phyloP scores from a whole-genome alignment of 2,797 vertebrate species.

The Pogoniulus pusillus region DNA sequence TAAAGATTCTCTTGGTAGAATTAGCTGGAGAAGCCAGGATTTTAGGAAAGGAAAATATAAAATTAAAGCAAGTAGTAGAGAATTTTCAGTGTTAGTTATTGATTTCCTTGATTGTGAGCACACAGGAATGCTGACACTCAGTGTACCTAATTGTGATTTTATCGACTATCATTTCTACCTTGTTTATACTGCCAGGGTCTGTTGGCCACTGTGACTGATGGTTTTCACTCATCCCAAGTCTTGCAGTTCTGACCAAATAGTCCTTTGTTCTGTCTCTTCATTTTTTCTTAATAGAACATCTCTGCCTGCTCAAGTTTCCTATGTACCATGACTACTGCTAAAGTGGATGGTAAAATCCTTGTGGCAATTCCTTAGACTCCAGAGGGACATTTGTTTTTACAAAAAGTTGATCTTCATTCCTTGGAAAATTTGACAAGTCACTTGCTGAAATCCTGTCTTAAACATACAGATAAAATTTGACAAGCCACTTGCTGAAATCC shows the following conservation, averaged over 20 bases:
- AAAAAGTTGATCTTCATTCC: not conserved
- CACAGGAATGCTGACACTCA: conserved; percentile 61
- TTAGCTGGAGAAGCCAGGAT: conserved; percentile 35
- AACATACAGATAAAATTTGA: not conserved
- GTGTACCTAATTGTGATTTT: conserved; percentile 74
- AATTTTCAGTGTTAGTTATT: conserved; percentile 68
- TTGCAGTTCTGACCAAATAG: conserved; percentile 19
- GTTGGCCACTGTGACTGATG: conserved; percentile 63
- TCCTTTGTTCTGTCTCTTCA: conserved; percentile 1
- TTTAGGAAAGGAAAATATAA: conserved; percentile 3
- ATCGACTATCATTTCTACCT: conserved; percentile 76
- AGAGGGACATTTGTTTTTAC: not conserved
- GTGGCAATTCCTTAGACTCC: not conserved
- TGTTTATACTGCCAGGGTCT: conserved; percentile 71
- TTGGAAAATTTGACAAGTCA: not conserved
- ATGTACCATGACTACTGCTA: not conserved
- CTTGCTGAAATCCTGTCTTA: not conserved
- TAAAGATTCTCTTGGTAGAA: conserved; percentile 33
- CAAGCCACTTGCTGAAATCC: not conserved
- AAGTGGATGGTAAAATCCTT: not conserved
- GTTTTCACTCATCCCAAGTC: conserved; percentile 60
- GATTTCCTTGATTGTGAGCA: conserved; percentile 70
- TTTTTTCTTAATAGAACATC: not conserved
- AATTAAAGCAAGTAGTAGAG: conserved; percentile 48
- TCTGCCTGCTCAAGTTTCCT: not conserved